Conservation (phyloP, 2,888 invertebrate genomes). For the Anagyrus pseudococci region DNA sequence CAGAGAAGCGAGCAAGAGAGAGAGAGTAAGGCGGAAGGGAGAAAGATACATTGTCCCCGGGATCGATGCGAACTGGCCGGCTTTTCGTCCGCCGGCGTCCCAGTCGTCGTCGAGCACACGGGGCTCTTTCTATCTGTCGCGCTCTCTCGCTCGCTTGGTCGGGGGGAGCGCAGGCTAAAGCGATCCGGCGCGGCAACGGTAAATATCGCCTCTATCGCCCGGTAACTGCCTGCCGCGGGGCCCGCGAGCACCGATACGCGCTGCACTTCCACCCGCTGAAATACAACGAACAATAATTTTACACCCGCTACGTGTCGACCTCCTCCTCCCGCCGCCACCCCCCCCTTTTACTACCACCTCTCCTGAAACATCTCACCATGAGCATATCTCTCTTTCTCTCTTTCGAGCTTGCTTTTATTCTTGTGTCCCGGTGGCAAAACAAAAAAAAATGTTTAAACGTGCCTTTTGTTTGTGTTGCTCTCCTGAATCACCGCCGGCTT, state of each 20-base stretch:
- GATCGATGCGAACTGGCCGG: slow-evolving; percentile 34
- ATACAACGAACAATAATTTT: slow-evolving; percentile 48
- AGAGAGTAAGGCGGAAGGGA: background rate
- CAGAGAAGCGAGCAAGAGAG: too few species aligned
- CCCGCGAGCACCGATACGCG: slow-evolving; percentile 22
- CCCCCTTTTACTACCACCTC: background rate
- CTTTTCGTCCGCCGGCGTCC: slow-evolving; percentile 29
- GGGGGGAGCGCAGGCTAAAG: slow-evolving; percentile 17
- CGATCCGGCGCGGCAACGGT: slow-evolving; percentile 34
- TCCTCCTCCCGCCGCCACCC: too few species aligned
- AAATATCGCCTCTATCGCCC: slow-evolving; percentile 36
- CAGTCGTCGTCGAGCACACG: slow-evolving; percentile 6
- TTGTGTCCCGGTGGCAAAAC: too few species aligned
- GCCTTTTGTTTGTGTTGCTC: too few species aligned
- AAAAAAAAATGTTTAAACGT: too few species aligned
- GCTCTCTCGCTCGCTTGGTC: slow-evolving; percentile 7
- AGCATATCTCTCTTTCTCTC: too few species aligned
- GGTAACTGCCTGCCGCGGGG: slow-evolving; percentile 32
- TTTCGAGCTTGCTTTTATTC: too few species aligned
- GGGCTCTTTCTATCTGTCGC: slow-evolving; percentile 1
- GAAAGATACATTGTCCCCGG: slow-evolving; percentile 30
- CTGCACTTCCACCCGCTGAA: slow-evolving; percentile 42
- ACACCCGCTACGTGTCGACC: slow-evolving; percentile 38
- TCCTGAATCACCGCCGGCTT: too few species aligned
- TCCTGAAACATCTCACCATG: too few species aligned